Evolutionary conservation across 2,113 vertebrate genomes (phyloP).

Genomic region (Phainopepla nitens): DNA sequence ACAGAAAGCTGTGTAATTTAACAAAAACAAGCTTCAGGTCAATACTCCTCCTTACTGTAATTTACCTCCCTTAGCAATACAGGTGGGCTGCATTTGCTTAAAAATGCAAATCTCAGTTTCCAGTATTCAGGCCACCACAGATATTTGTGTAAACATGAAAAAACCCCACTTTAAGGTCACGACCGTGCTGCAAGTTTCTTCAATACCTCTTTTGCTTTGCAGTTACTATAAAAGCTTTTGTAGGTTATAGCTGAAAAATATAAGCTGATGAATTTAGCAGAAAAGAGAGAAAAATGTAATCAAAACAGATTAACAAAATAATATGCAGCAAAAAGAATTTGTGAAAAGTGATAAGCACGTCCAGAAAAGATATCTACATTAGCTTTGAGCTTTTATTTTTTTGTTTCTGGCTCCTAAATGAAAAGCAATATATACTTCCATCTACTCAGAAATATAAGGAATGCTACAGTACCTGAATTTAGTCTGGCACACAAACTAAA

Average conservation of each 20-base stretch:
- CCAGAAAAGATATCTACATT: neutral
- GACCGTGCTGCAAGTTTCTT: neutral
- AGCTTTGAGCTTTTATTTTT: neutral
- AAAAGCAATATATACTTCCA: neutral
- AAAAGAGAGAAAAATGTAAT: neutral
- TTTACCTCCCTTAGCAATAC: neutral
- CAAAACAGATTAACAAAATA: neutral
- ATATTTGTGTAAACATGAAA: neutral
- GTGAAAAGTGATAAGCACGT: neutral
- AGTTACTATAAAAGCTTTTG: neutral
- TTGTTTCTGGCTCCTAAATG: neutral
- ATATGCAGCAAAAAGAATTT: neutral
- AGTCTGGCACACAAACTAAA: neutral
- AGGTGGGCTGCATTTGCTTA: neutral
- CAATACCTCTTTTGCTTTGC: neutral
- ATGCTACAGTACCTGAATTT: constrained; percentile 40
- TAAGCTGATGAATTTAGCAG: neutral
- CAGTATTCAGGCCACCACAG: neutral
- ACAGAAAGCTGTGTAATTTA: neutral
- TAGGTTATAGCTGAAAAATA: neutral
- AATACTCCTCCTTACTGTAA: neutral
- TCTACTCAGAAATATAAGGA: constrained; percentile 30
- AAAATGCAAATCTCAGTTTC: constrained; percentile 13
- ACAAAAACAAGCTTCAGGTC: neutral
- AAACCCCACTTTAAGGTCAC: neutral